These are phyloP conservation scores for Chrysomallon squamiferum DNA, from an alignment of 1,140 invertebrate species.

Conservation along the genomic window DNA sequence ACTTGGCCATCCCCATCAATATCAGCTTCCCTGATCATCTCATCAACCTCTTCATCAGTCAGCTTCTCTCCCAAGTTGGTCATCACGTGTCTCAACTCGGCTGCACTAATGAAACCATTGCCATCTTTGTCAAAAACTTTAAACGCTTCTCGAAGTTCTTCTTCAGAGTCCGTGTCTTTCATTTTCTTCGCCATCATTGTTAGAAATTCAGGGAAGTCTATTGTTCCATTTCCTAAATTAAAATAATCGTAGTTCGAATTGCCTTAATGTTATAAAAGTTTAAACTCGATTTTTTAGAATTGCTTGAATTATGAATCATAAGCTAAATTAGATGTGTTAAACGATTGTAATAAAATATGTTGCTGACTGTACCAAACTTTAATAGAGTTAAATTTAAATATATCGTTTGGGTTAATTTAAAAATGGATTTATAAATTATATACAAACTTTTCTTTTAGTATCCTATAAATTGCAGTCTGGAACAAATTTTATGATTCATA, in stretches of 20 bases:
- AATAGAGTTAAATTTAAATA: too few relatives aligned
- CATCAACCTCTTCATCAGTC: constrained; percentile 87
- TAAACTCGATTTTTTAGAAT: too few relatives aligned
- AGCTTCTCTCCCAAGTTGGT: constrained; percentile 89
- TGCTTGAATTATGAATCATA: too few relatives aligned
- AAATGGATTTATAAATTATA: too few relatives aligned
- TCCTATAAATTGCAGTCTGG: too few relatives aligned
- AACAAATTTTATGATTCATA: too few relatives aligned
- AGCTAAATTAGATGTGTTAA: too few relatives aligned
- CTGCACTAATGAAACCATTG: constrained; percentile 75
- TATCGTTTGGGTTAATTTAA: too few relatives aligned
- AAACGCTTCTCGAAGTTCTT: constrained; percentile 98
- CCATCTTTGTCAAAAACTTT: constrained; percentile 98
- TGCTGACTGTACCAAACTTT: too few relatives aligned
- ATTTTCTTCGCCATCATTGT: constrained; percentile 98
- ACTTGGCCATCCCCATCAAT: constrained; percentile 76
- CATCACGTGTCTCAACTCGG: constrained; percentile 73
- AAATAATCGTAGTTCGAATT: not conserved
- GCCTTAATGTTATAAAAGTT: too few relatives aligned
- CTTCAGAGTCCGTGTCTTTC: constrained; percentile 99
- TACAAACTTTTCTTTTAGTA: too few relatives aligned
- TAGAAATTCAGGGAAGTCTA: constrained; percentile 75
- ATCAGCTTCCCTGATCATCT: constrained; percentile 92
- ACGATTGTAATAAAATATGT: too few relatives aligned
- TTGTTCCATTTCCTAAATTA: not conserved